A percentile compares a stretch with the other conserved stretches of the same genome.
Evolutionary conservation across 2,888 invertebrate genomes (phyloP).

Genomic region (Mantis religiosa): DNA sequence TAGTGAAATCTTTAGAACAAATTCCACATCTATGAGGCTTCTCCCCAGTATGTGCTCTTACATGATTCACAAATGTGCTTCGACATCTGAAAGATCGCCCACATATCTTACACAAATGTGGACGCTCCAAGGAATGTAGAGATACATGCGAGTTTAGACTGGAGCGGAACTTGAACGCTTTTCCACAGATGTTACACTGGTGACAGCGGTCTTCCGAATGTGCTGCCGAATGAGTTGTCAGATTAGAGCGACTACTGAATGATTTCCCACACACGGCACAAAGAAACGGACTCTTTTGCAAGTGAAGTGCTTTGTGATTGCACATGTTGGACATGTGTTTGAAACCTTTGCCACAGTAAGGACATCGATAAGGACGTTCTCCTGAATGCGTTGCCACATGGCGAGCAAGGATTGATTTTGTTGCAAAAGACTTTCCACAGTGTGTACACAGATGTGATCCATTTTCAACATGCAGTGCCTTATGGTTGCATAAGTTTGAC

Average conservation of each 20-base stretch:
- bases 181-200: constrained; percentile 13
- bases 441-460: neutral
- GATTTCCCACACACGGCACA: constrained; percentile 9
- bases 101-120: constrained; percentile 10
- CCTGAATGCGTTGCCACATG: constrained; percentile 8
- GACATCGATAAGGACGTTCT: neutral
- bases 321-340: constrained; percentile 10
- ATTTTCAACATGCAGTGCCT: constrained; percentile 8
- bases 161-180: constrained; percentile 5
- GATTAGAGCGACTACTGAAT: constrained; percentile 3
- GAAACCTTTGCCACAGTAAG: neutral
- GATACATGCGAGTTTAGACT: neutral
- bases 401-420: neutral
- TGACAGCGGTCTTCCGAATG: neutral
- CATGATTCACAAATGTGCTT: constrained; percentile 1
- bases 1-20: constrained; percentile 9
- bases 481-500: constrained; percentile 8
- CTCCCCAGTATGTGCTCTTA: neutral
- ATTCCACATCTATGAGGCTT: constrained; percentile 7
- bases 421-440: neutral
- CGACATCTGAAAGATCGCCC: constrained; percentile 9
- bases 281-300: neutral
- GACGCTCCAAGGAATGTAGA: neutral
- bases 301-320: constrained; percentile 7
- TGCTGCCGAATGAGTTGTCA: constrained; percentile 1